A percentile compares a stretch with the other conserved stretches of the same genome.
These are phyloP conservation scores for Agrotis puta DNA, from an alignment of 2,888 invertebrate genomes.

Conservation along the genomic window DNA sequence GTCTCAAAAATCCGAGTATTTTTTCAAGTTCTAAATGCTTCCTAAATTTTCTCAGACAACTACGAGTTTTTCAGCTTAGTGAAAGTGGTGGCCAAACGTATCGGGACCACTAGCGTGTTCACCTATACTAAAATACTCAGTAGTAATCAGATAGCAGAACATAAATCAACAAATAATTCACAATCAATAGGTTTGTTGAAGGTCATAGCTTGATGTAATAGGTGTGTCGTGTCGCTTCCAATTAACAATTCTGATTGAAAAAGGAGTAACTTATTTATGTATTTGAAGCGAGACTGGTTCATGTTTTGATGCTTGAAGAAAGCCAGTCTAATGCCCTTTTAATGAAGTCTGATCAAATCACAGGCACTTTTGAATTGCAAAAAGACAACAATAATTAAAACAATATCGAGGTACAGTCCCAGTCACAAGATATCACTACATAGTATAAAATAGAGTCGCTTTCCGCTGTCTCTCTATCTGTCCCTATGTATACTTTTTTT, in stretches of 20 bases:
- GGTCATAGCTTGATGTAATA: conserved; percentile 24
- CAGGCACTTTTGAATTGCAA: too few species aligned
- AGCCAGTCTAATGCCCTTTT: background rate
- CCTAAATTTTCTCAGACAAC: background rate
- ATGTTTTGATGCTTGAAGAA: background rate
- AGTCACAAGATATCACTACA: too few species aligned
- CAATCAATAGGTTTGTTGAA: conserved; percentile 39
- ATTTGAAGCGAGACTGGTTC: background rate
- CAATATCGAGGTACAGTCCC: too few species aligned
- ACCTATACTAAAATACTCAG: conserved; percentile 27
- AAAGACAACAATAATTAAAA: too few species aligned
- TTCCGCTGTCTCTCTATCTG: too few species aligned
- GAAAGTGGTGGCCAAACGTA: background rate
- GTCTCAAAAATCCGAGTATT: background rate
- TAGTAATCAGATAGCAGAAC: conserved; percentile 26
- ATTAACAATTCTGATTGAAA: conserved; percentile 41
- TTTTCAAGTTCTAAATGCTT: background rate
- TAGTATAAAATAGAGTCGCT: too few species aligned
- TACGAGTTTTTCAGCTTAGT: background rate
- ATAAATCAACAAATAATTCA: conserved; percentile 43
- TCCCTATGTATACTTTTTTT: too few species aligned
- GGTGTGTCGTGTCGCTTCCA: conserved; percentile 17
- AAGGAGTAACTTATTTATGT: conserved; percentile 17
- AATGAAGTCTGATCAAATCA: too few species aligned
- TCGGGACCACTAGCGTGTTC: conserved; percentile 28